A percentile compares a stretch with the other conserved stretches of the same genome.
Evolutionary conservation across 2,888 invertebrate genomes (phyloP).

Genomic region (Ecdyonurus torrentis): DNA sequence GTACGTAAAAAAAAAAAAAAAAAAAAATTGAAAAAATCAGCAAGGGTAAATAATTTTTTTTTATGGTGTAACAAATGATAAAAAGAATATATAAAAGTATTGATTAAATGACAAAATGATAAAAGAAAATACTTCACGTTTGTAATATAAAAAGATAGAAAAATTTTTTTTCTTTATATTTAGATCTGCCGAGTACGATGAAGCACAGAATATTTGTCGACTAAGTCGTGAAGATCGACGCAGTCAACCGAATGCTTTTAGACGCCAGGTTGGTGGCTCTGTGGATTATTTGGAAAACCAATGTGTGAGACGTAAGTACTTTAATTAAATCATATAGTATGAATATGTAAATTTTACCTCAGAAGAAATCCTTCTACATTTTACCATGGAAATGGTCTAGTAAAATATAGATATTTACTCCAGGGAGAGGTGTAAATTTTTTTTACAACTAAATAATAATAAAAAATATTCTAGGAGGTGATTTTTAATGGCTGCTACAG

Average conservation of each 20-base stretch:
- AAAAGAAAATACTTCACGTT: not conserved
- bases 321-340: too few relatives aligned
- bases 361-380: too few relatives aligned
- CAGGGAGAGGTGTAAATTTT: too few relatives aligned
- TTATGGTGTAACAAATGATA: too few relatives aligned
- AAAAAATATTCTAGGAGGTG: too few relatives aligned
- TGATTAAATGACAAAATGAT: too few relatives aligned
- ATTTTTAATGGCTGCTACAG: too few relatives aligned
- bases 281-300: constrained; percentile 36
- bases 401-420: too few relatives aligned
- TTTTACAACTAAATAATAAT: too few relatives aligned
- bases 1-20: constrained; percentile 11
- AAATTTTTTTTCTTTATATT: not conserved
- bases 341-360: too few relatives aligned
- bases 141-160: not conserved
- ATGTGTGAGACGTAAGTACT: constrained; percentile 29
- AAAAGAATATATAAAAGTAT: too few relatives aligned
- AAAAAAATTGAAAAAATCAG: not conserved
- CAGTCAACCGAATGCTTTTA: constrained; percentile 31
- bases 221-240: constrained; percentile 32
- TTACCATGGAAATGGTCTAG: too few relatives aligned
- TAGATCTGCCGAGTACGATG: constrained; percentile 33
- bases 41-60: not conserved
- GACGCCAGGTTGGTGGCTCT: constrained; percentile 23
- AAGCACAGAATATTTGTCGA: constrained; percentile 26